phyloP scores from a whole-genome alignment of 1,140 invertebrate species.

The Limonius californicus region DNA sequence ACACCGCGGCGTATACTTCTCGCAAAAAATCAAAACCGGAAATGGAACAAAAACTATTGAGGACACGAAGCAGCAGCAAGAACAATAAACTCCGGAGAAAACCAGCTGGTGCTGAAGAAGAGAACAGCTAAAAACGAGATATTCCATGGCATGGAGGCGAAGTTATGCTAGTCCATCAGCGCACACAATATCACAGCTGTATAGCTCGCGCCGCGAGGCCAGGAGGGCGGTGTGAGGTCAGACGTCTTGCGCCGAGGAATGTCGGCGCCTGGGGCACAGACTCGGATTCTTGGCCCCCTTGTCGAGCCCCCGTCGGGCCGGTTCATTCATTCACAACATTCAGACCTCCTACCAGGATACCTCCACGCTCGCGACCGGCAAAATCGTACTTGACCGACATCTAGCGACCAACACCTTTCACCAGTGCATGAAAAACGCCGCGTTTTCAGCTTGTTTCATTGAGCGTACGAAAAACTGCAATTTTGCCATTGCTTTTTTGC shows the following conservation, averaged over 20 bases:
- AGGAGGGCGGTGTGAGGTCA: constrained; percentile 43
- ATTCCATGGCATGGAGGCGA: not conserved
- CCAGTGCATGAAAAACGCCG: not conserved
- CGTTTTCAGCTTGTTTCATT: no score
- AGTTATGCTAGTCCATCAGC: not conserved
- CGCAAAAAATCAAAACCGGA: constrained; percentile 12
- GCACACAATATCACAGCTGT: not conserved
- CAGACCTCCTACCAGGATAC: constrained; percentile 45
- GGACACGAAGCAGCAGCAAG: not conserved
- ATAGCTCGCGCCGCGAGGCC: constrained; percentile 38
- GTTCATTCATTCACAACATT: constrained; percentile 41
- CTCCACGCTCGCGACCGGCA: constrained; percentile 25
- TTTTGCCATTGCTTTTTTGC: no score
- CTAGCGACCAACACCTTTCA: not conserved
- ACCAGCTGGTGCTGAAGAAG: constrained; percentile 15
- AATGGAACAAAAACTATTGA: constrained; percentile 13
- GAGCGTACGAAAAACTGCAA: no score
- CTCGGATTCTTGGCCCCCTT: constrained; percentile 55
- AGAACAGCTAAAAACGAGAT: constrained; percentile 10
- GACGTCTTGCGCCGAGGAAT: constrained; percentile 53
- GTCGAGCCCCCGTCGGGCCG: constrained; percentile 45
- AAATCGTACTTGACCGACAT: not conserved
- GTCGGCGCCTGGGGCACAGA: constrained; percentile 56
- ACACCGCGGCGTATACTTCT: not conserved
- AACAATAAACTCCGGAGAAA: constrained; percentile 9